Conservation (phyloP, 1,140 invertebrate species). For the Apis cerana region DNA sequence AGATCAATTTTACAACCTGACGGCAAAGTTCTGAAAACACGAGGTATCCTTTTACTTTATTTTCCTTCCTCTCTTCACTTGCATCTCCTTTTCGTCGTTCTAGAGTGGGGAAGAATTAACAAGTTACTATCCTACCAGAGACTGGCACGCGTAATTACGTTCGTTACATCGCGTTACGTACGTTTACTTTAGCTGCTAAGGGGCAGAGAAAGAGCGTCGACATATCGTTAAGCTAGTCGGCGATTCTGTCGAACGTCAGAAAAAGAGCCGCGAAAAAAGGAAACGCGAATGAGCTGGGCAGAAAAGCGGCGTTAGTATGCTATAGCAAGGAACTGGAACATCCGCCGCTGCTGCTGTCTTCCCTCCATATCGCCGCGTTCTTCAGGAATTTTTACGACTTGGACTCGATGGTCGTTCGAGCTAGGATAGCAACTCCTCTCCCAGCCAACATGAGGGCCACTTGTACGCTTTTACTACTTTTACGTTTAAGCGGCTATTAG, state of each 20-base stretch:
- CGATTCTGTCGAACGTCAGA: constrained; percentile 31
- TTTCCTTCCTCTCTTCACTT: too few species aligned
- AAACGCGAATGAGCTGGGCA: background rate
- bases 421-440: constrained; percentile 41
- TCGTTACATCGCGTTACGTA: constrained; percentile 64
- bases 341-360: constrained; percentile 32
- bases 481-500: constrained; percentile 63
- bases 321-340: constrained; percentile 30
- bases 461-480: constrained; percentile 59
- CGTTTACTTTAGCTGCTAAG: constrained; percentile 43
- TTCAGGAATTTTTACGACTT: constrained; percentile 61
- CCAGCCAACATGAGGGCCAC: constrained; percentile 22
- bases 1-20: constrained; percentile 41
- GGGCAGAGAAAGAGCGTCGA: background rate
- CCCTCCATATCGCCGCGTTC: constrained; percentile 55
- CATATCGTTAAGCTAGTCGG: constrained; percentile 35
- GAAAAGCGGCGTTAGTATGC: constrained; percentile 1
- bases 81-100: background rate
- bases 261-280: constrained; percentile 25
- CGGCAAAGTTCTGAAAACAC: constrained; percentile 14
- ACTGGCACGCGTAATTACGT: constrained; percentile 54
- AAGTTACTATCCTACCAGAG: constrained; percentile 55
- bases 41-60: constrained; percentile 1
- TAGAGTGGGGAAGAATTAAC: constrained; percentile 45
- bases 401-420: constrained; percentile 18